Evolutionary conservation across 2,888 invertebrate species (phyloP).

Genomic region (Petrolisthes manimaculis): DNA sequence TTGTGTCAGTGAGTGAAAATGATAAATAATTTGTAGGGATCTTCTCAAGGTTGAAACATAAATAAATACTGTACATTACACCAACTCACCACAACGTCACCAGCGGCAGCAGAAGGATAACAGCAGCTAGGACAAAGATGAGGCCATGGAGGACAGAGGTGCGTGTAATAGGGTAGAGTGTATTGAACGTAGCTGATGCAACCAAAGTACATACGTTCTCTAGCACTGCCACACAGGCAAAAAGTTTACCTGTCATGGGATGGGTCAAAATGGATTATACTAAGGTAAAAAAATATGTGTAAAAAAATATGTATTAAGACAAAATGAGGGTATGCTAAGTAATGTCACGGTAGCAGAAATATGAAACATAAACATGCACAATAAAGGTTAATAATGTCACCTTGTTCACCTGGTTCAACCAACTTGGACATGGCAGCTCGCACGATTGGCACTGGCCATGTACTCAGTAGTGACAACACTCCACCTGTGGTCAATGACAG

Average conservation of each 20-base stretch:
- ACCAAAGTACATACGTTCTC: slow-evolving; percentile 70
- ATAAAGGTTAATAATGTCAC: slow-evolving; percentile 66
- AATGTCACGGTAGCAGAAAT: too few relatives aligned
- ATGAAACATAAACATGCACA: too few relatives aligned
- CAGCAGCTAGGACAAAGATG: slow-evolving; percentile 68
- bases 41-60: neutral
- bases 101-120: slow-evolving; percentile 67
- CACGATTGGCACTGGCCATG: slow-evolving; percentile 70
- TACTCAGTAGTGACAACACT: slow-evolving; percentile 66
- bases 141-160: slow-evolving; percentile 69
- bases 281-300: too few relatives aligned
- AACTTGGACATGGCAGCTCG: slow-evolving; percentile 71
- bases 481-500: slow-evolving; percentile 25
- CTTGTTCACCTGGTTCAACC: slow-evolving; percentile 70
- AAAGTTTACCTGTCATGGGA: slow-evolving; percentile 69
- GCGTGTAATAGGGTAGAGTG: slow-evolving; percentile 69
- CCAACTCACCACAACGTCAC: neutral
- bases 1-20: too few relatives aligned
- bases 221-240: slow-evolving; percentile 70
- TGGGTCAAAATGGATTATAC: neutral
- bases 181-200: slow-evolving; percentile 70
- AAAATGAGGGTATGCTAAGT: too few relatives aligned
- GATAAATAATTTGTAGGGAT: too few relatives aligned
- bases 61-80: neutral
- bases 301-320: too few relatives aligned